phyloP scores from a whole-genome alignment of 35 echinoderm and acorn worm genomes.

The Eucidaris tribuloides region DNA sequence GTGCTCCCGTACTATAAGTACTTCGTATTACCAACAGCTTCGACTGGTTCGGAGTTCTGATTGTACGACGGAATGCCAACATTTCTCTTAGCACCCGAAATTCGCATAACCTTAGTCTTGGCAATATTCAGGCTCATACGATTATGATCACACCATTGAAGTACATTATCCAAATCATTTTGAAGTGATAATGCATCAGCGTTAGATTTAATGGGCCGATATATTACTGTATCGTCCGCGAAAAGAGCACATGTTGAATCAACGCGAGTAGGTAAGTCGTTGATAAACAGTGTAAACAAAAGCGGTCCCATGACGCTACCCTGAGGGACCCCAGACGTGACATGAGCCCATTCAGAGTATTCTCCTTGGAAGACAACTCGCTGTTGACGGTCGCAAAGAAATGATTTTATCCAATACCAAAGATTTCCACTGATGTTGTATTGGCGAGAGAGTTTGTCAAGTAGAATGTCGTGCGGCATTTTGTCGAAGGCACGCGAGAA shows the following conservation, averaged over 20 bases:
- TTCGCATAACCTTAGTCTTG: no score
- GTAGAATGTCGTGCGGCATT: background rate
- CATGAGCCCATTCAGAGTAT: conserved; percentile 21
- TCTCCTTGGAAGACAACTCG: conserved; percentile 12
- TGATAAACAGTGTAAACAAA: conserved; percentile 44
- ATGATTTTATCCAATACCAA: conserved; percentile 2
- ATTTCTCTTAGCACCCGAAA: no score
- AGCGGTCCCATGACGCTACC: conserved; percentile 38
- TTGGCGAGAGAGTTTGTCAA: background rate
- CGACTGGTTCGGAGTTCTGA: no score
- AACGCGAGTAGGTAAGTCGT: background rate
- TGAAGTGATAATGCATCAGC: no score
- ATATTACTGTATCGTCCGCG: conserved; percentile 45
- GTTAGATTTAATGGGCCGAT: no score
- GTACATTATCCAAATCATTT: no score
- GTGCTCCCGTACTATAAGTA: no score
- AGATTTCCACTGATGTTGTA: conserved; percentile 19
- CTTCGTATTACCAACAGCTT: no score
- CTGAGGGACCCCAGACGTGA: conserved; percentile 49
- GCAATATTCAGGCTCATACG: no score
- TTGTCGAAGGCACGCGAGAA: conserved; percentile 37
- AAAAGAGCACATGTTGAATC: background rate
- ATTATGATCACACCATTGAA: no score
- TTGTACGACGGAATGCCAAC: no score
- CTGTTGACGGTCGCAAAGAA: conserved; percentile 1